Conservation (phyloP, 2,113 vertebrate species). For the Motacilla alba region DNA sequence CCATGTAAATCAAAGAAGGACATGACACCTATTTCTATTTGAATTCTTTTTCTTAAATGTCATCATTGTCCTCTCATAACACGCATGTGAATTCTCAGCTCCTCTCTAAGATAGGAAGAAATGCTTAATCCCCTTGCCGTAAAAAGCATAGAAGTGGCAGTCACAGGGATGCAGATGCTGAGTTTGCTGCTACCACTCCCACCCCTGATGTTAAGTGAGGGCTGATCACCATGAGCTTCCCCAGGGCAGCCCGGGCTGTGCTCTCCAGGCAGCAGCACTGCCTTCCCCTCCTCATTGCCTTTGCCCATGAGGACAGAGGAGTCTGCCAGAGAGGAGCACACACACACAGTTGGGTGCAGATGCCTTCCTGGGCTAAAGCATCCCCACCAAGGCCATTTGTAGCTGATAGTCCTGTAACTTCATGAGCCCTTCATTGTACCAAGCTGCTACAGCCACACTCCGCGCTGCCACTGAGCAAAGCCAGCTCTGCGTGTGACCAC, state of each 20-base stretch:
- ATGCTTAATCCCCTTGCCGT: not conserved
- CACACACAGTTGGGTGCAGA: accelerated
- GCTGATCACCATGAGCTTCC: not conserved
- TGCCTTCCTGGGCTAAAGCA: not conserved
- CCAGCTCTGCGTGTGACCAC: accelerated
- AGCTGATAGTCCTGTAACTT: not conserved
- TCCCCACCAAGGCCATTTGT: not conserved
- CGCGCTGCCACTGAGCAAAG: not conserved
- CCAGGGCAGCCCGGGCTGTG: not conserved
- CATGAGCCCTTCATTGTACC: accelerated
- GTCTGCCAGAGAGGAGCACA: not conserved
- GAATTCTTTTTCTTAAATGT: not conserved
- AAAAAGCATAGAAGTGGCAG: not conserved
- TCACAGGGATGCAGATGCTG: not conserved
- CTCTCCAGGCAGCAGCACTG: not conserved
- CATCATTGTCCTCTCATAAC: not conserved
- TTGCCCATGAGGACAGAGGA: accelerated
- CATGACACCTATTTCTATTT: not conserved
- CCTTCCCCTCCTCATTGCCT: accelerated
- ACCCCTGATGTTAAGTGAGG: accelerated
- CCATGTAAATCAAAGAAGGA: not conserved
- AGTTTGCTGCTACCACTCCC: not conserved
- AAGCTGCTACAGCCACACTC: too few relatives aligned
- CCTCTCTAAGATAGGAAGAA: not conserved
- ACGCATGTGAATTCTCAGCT: not conserved